Conservation (phyloP, 2,797 vertebrate species). For the Apogon talboti region DNA sequence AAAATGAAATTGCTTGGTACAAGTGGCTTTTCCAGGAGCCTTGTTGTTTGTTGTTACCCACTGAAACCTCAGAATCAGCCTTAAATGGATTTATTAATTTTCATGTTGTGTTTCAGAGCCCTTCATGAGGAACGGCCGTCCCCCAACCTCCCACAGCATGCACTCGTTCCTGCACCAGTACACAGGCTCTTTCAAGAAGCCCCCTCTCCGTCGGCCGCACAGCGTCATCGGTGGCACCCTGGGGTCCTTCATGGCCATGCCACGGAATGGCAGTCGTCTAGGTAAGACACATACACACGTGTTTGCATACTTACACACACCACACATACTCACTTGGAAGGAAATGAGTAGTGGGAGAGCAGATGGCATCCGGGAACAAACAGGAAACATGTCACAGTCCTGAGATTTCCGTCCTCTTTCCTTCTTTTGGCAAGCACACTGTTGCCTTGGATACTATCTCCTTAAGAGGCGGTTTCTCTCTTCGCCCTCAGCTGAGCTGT, state of each 20-base stretch:
- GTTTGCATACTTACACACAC: slow-evolving; percentile 10
- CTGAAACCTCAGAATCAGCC: too few species aligned
- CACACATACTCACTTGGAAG: slow-evolving; percentile 31
- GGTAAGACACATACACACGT: slow-evolving; percentile 82
- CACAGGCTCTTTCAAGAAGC: slow-evolving; percentile 98
- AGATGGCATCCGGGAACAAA: slow-evolving; percentile 73
- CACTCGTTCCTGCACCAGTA: slow-evolving; percentile 99
- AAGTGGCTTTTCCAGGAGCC: too few species aligned
- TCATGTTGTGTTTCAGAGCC: slow-evolving; percentile 86
- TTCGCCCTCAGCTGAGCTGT: slow-evolving; percentile 6
- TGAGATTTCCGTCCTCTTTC: slow-evolving; percentile 48
- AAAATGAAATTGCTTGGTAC: too few species aligned
- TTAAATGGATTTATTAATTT: background rate
- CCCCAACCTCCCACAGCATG: slow-evolving; percentile 98
- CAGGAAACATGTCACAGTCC: slow-evolving; percentile 73
- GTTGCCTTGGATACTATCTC: slow-evolving; percentile 12
- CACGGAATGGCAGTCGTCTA: slow-evolving; percentile 95
- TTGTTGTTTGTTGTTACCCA: too few species aligned
- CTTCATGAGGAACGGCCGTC: slow-evolving; percentile 98
- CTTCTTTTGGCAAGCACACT: slow-evolving; percentile 21
- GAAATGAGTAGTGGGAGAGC: slow-evolving; percentile 55
- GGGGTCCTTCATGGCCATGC: slow-evolving; percentile 98
- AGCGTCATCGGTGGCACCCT: slow-evolving; percentile 97
- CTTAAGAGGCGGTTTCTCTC: slow-evolving; percentile 15
- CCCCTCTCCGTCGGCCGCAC: slow-evolving; percentile 94